phyloP scores from a whole-genome alignment of 2,113 vertebrate genomes.

The Thymallus thymallus region DNA sequence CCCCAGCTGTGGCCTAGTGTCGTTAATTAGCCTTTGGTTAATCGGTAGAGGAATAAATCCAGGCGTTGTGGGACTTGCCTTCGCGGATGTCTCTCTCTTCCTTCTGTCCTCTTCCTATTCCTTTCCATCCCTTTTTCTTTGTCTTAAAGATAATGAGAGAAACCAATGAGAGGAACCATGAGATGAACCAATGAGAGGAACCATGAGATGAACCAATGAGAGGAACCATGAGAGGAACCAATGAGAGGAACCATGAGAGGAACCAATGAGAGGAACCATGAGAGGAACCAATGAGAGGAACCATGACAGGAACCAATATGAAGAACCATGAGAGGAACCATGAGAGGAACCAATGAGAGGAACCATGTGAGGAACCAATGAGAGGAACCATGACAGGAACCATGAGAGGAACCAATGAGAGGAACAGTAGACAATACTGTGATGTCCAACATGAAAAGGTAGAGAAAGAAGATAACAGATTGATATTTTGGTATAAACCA shows the following conservation, averaged over 20 bases:
- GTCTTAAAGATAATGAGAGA: not conserved
- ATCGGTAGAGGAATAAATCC: constrained; percentile 67
- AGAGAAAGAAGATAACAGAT: not conserved
- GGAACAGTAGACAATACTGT: not conserved
- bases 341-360: too few species aligned
- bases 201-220: not conserved
- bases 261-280: too few species aligned
- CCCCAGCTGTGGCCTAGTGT: constrained; percentile 62
- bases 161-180: too few species aligned
- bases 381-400: too few species aligned
- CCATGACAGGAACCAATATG: too few species aligned
- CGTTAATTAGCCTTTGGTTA: constrained; percentile 72
- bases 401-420: not conserved
- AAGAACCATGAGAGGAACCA: too few species aligned
- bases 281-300: too few species aligned
- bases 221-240: too few species aligned
- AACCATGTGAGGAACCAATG: not conserved
- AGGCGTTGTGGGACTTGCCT: constrained; percentile 47
- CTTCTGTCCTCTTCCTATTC: not conserved
- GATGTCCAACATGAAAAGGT: not conserved
- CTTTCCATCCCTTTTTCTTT: constrained; percentile 10
- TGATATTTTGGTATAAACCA: not conserved
- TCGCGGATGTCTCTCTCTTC: constrained; percentile 36
- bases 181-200: too few species aligned
- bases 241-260: not conserved